Evolutionary conservation across 64 coral and sea anemone species (phyloP), one percentile per base, ranked within the genome.

Genomic region (Dendrophyllia cribrosa): DNA sequence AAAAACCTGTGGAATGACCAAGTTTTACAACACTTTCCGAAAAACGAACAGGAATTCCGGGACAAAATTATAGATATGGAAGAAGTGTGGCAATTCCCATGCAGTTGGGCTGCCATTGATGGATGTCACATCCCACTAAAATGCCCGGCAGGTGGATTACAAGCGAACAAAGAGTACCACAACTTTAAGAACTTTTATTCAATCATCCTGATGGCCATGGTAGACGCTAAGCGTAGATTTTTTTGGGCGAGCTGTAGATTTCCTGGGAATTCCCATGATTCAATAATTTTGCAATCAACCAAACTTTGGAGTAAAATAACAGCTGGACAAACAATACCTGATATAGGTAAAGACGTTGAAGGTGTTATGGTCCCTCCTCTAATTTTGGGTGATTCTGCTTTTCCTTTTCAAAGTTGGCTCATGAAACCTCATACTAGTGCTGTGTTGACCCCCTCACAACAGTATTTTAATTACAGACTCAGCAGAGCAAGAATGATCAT

Each of bases 171-270:
- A 58, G 86, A 74, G 43, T 88, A 74, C 20, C 86, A 88, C 56
- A 88, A 88, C 70, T 88, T 75, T 56, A 88, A 88, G 64, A 88
- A 88, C 23, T 88, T 59, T 75, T 88, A 74, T 23, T 88, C 86
- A 11, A 75, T 76, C 43, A 47, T 88, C 7, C 56, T 88, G 9
- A 88, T 88, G 68, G 86, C 50, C 9, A 55, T 89, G 87, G 87
- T 89, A 14, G 87, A 89, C 14, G 49, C 87, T 11, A 89, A 52
- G 6, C 75, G 60, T 4, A 23, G 73, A 7, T 77, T 89, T 76
- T 6, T 43, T 15, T 88, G 86, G 86, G 83, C 47, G 10, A 75
- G 52, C n/a, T 88, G 86, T 88, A 69, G 86, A 43, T 88, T 88
- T 24, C 86, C 86, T 1, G 86, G 70, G 5, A 76, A 88, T 88